Conservation (phyloP, 2,888 invertebrate species). For the Anagyrus pseudococci region DNA sequence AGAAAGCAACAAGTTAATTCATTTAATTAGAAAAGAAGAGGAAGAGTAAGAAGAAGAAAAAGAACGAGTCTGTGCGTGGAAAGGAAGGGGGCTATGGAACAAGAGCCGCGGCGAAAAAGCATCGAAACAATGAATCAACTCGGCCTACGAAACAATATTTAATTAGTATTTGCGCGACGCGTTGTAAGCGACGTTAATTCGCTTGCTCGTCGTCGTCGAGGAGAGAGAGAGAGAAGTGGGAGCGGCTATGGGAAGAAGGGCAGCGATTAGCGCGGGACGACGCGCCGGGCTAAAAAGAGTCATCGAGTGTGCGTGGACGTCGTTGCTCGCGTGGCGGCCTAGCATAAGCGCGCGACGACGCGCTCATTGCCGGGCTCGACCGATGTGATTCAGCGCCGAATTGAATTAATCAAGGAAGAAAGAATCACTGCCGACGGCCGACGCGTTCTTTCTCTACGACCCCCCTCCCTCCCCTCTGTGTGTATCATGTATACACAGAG, state of each 20-base stretch:
- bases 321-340: no score
- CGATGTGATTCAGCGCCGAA: constrained; percentile 17
- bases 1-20: constrained; percentile 32
- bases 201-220: no score
- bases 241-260: no score
- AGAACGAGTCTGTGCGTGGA: neutral
- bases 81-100: neutral
- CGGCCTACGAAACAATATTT: constrained; percentile 22
- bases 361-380: no score
- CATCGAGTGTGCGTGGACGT: no score
- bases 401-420: constrained; percentile 30
- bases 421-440: constrained; percentile 38
- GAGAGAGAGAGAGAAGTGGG: no score
- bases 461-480: no score
- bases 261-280: no score
- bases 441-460: neutral
- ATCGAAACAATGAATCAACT: constrained; percentile 36
- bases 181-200: constrained; percentile 21
- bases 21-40: constrained; percentile 17
- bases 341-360: no score
- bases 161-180: constrained; percentile 32
- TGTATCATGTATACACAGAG: no score
- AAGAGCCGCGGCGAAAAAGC: constrained; percentile 7
- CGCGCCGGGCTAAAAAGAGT: no score
- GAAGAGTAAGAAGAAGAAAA: no score